Conservation (phyloP, 1,140 invertebrate species). For the Cherax destructor region DNA sequence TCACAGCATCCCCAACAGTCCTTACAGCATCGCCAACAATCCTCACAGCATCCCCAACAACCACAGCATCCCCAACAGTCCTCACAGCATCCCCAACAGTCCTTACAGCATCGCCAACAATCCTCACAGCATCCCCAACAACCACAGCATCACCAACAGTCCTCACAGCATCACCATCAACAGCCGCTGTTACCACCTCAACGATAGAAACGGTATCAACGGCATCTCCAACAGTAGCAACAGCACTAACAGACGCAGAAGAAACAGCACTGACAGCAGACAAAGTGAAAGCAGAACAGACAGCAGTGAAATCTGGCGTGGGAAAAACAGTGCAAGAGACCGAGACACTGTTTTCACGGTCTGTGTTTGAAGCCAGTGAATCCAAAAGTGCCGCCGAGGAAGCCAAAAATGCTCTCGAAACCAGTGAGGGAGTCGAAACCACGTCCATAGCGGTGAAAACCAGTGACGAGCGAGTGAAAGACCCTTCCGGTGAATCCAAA, state of each 20-base stretch:
- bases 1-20: background rate
- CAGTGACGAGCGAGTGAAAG: no score
- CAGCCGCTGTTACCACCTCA: no score
- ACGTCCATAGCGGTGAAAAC: no score
- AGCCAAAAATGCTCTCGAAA: no score
- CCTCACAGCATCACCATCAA: background rate
- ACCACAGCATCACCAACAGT: background rate
- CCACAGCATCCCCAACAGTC: slow-evolving; percentile 2
- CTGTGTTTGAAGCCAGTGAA: no score
- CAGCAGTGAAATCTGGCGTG: background rate
- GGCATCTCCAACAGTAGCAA: no score
- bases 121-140: background rate
- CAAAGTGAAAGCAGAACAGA: no score
- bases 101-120: background rate
- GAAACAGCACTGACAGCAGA: background rate
- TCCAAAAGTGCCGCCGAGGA: no score
- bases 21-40: background rate
- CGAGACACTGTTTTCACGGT: background rate
- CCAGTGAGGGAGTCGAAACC: no score
- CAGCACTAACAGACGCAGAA: background rate
- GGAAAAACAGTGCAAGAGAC: background rate
- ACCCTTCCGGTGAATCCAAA: no score
- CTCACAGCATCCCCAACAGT: background rate
- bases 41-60: background rate
- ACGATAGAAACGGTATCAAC: no score